Evolutionary conservation across 2,888 invertebrate species (phyloP).

Genomic region (Agrochola lota): DNA sequence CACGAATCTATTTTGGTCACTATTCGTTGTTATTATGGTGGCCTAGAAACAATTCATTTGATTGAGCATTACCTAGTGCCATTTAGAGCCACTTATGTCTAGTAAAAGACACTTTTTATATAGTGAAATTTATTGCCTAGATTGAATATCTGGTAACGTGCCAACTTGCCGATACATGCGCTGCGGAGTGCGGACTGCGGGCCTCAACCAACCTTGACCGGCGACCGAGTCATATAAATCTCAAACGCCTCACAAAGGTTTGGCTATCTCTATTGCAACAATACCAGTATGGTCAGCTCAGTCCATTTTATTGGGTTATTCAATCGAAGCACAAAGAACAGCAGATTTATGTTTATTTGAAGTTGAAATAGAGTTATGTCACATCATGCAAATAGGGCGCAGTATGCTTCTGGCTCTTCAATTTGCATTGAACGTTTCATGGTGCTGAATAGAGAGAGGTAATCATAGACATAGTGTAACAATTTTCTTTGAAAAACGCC

Average conservation of each 20-base stretch:
- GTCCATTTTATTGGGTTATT: conserved; percentile 53
- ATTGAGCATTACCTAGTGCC: conserved; percentile 45
- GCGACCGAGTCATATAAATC: conserved; percentile 77
- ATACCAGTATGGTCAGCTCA: conserved; percentile 59
- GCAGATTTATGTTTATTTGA: conserved; percentile 32
- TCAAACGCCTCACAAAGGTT: conserved; percentile 73
- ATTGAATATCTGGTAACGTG: conserved; percentile 79
- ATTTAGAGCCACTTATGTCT: conserved; percentile 45
- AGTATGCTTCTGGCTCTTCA: conserved; percentile 22
- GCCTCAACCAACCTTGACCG: conserved; percentile 87
- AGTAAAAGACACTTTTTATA: conserved; percentile 43
- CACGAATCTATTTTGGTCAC: conserved; percentile 50
- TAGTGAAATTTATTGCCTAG: conserved; percentile 65
- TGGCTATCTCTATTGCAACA: conserved; percentile 69
- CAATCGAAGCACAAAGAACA: conserved; percentile 49
- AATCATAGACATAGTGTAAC: conserved; percentile 3
- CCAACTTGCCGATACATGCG: conserved; percentile 79
- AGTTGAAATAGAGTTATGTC: conserved; percentile 24
- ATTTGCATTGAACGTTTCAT: conserved; percentile 35
- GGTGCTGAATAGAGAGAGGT: conserved; percentile 1
- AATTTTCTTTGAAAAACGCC: conserved; percentile 8
- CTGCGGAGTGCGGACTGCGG: conserved; percentile 84
- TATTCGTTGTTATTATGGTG: conserved; percentile 37
- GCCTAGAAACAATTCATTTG: conserved; percentile 40
- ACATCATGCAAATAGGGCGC: conserved; percentile 29